These are phyloP conservation scores for Antheraea mylitta DNA, from an alignment of 1,140 invertebrate genomes.

Conservation along the genomic window DNA sequence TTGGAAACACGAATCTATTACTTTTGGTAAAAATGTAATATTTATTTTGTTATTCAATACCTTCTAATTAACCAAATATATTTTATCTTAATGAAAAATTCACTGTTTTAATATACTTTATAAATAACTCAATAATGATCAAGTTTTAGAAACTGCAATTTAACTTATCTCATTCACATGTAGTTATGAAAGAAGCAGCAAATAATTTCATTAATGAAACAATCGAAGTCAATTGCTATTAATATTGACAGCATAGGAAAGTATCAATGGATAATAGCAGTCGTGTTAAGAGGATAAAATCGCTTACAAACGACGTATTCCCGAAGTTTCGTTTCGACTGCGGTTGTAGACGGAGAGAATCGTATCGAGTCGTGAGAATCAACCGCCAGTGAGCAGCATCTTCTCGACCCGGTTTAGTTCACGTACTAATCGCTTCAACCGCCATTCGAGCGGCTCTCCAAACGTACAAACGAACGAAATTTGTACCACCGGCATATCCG, in stretches of 20 bases:
- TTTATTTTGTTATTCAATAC: too few species aligned
- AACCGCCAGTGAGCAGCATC: slow-evolving; percentile 23
- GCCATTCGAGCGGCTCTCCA: slow-evolving; percentile 25
- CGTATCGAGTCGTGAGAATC: slow-evolving; percentile 27
- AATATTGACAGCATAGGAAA: background rate
- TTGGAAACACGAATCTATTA: too few species aligned
- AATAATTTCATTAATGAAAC: background rate
- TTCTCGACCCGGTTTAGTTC: slow-evolving; percentile 45
- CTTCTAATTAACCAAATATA: too few species aligned
- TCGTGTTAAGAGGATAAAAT: background rate
- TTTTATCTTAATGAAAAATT: too few species aligned
- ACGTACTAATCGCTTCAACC: slow-evolving; percentile 19
- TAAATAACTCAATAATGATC: too few species aligned
- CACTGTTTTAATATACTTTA: too few species aligned
- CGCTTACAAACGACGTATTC: background rate
- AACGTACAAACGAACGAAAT: slow-evolving; percentile 37
- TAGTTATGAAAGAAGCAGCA: background rate
- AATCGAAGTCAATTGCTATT: background rate
- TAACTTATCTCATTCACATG: background rate
- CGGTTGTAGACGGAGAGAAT: slow-evolving; percentile 2
- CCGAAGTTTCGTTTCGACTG: background rate
- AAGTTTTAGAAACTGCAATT: too few species aligned
- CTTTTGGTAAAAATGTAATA: too few species aligned
- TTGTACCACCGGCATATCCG: slow-evolving; percentile 25
- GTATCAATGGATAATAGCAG: background rate